Base-by-base conservation (phyloP, 1,140 invertebrate species). In the silkworm (Bombyx mori) region DNA sequence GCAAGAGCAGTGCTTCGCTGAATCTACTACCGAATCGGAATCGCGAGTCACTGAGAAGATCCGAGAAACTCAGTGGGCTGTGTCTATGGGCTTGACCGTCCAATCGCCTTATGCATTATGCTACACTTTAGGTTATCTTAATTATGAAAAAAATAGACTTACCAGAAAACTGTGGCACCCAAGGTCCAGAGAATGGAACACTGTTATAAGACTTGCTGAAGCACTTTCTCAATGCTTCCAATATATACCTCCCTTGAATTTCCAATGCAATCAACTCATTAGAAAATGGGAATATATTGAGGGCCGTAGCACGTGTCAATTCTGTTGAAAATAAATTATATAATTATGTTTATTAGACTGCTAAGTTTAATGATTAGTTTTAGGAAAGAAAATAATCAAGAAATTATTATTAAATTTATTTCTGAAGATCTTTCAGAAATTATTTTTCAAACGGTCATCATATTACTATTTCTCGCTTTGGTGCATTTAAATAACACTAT, bases 131-230 rank as follows among this genome's bases (percentile, higher is more conserved):
- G 12, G 47, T 44, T 18, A 44, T 18, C 26, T 46, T 22, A 44
- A 8, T 12, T 12, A 44, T 6, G 10, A 53, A 3, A 44, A 45
- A 54, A 3, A 45, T 2, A 49, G 12, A 35, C 42, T 66, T 66
- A 84, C 82, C 82, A 26, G 78, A 58, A 22, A 86, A 64, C 61
- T 80, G 78, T 9, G 81, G 79, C 67, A 82, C 66, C 68, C 63
- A 77, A 0, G 76, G 72, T 10, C 77, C 73, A 47, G 56, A 52
- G 26, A 79, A 85, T 0, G 82, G 82, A 12, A 75, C 68, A 0
- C 52, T 35, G 1, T 58, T 57, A 79, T 79, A 84, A 42, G 56
- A 63, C 22, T 60, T 67, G 1, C 54, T 69, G 45, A 81, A 68
- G 46, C 68, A 73, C 8, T 57, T 65, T 54, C 68, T 65, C 42